Conservation (phyloP, 2,113 vertebrate species). For the Perccottus glenii region DNA sequence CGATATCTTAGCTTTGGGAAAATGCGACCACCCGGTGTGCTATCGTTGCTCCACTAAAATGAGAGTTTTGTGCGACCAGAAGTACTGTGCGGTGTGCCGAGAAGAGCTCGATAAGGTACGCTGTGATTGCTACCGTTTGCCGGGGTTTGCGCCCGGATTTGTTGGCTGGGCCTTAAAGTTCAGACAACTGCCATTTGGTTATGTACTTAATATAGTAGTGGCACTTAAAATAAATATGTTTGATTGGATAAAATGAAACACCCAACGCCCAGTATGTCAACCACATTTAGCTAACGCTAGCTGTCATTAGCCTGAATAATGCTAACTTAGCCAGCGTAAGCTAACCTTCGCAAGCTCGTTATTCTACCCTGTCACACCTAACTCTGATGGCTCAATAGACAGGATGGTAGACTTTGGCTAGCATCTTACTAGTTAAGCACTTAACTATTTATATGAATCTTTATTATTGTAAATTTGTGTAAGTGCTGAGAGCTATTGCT, state of each 20-base stretch:
- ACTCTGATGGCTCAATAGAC: background rate
- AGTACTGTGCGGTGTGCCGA: constrained; percentile 97
- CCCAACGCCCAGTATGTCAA: background rate
- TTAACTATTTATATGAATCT: background rate
- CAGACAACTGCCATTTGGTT: background rate
- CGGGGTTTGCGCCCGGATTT: constrained; percentile 34
- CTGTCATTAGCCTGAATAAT: constrained; percentile 29
- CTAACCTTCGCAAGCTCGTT: constrained; percentile 5
- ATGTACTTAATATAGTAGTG: background rate
- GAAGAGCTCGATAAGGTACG: constrained; percentile 94
- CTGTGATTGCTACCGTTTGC: constrained; percentile 25
- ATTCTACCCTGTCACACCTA: background rate
- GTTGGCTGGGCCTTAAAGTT: constrained; percentile 51
- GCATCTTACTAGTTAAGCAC: background rate
- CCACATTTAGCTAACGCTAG: constrained; percentile 1
- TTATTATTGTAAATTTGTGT: too few species aligned
- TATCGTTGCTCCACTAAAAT: constrained; percentile 98
- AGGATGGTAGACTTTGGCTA: background rate
- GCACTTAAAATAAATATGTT: too few species aligned
- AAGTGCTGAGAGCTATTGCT: too few species aligned
- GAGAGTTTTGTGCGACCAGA: constrained; percentile 94
- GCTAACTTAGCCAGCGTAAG: background rate
- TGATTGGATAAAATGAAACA: background rate
- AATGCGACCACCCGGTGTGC: constrained; percentile 97
- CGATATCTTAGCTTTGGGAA: constrained; percentile 90